Base-by-base conservation (phyloP, 2,888 invertebrate genomes). In the Macrosoma leucophasiata region DNA sequence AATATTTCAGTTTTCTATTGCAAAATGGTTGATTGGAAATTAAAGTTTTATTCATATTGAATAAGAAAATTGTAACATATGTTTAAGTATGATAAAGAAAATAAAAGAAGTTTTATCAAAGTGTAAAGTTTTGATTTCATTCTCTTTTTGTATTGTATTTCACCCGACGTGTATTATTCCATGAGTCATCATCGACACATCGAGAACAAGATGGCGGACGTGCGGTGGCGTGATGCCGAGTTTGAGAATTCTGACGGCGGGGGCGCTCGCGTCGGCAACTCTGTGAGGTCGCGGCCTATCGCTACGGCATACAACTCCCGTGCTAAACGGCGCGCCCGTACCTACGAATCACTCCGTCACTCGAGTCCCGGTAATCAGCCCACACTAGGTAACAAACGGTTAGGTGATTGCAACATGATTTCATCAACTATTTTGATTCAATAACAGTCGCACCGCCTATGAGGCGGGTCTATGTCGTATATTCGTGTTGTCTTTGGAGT, bases 51-150 rank as follows among this genome's bases (percentile, higher is more conserved):
- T 84, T 84, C 82, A 84, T 77, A 81, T 84, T 82, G 82, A 82
- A 84, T 84, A 76, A 57, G 62, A 67, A 66, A 64, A 75, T 73
- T 82, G 79, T 84, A 74, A 75, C 78, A 74, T 84, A 82, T 77
- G 73, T 82, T 79, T 81, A 79, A 81, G 78, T 82, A 82, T 81
- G 77, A n/a, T n/a, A n/a, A n/a, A n/a, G n/a, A 54, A 62, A 79
- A 81, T 76, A 76, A 82, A 78, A 66, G 55, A 58, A 45, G 59
- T 59, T 70, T 59, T 39, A 43, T 54, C 60, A 70, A 58, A 58
- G 46, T 50, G 50, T 39, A 45, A 45, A 65, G 60, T 61, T 63
- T 53, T 70, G 49, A 68, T 62, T 73, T 62, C 59, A 62, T 62
- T 63, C 58, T 58, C 31, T 56, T 51, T 56, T 63, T 58, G 45